Percentiles rank a stretch among this genome's conserved stretches.
Conservation (phyloP, 2,888 invertebrate genomes). For the Abscondita cerata region DNA sequence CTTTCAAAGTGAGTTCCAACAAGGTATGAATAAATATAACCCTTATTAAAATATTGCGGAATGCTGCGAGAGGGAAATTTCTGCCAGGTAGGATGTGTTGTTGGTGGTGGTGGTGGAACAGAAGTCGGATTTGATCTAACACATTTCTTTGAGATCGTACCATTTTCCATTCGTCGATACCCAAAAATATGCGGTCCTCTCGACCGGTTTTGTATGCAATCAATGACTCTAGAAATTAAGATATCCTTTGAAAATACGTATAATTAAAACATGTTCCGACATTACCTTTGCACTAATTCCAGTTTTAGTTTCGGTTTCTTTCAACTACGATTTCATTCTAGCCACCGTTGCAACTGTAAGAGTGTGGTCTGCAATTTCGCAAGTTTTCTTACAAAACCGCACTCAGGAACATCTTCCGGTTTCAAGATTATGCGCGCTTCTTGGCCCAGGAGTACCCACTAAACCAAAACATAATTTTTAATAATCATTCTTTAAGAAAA, state of each 20-base stretch:
- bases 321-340: constrained; percentile 4
- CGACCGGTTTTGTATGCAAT: background rate
- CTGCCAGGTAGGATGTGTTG: too few species aligned
- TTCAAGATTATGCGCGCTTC: too few species aligned
- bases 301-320: background rate
- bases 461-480: too few species aligned
- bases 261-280: too few species aligned
- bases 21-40: background rate
- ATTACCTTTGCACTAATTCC: constrained; percentile 1
- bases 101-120: too few species aligned
- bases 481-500: too few species aligned
- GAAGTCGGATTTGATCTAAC: background rate
- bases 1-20: background rate
- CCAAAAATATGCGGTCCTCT: background rate
- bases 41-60: background rate
- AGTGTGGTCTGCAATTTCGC: background rate
- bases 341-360: background rate
- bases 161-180: background rate
- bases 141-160: background rate
- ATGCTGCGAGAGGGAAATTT: background rate
- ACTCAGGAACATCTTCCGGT: too few species aligned
- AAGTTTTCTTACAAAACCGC: too few species aligned
- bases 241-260: too few species aligned
- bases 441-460: too few species aligned
- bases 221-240: background rate